Conservation (phyloP, 2,888 invertebrate species). For the Lottia scabra region DNA sequence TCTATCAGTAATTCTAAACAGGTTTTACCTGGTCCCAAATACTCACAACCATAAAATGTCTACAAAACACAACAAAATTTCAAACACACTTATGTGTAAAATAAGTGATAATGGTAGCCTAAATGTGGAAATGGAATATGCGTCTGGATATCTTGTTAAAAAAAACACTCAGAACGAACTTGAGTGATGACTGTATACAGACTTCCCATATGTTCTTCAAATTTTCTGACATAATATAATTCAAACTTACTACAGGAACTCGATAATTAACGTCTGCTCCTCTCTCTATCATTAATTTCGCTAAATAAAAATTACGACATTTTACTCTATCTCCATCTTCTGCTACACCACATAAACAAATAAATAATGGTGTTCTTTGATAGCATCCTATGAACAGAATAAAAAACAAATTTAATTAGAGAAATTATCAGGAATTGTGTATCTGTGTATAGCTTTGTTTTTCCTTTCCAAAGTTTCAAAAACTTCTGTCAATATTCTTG, state of each 20-base stretch:
- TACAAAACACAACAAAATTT: conserved; percentile 29
- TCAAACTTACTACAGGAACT: conserved; percentile 53
- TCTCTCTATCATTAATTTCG: conserved; percentile 55
- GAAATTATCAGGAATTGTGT: too few species aligned
- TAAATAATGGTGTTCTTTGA: conserved; percentile 59
- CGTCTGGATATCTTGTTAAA: too few species aligned
- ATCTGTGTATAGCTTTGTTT: too few species aligned
- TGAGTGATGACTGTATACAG: too few species aligned
- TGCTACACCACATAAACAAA: conserved; percentile 60
- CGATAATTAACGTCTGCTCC: conserved; percentile 62
- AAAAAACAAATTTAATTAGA: background rate
- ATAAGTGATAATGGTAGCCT: too few species aligned
- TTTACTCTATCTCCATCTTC: conserved; percentile 42
- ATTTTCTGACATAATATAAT: too few species aligned
- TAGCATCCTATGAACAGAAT: conserved; percentile 54
- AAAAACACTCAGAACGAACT: too few species aligned
- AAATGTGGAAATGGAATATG: too few species aligned
- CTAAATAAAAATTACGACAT: conserved; percentile 56
- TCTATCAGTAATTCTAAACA: conserved; percentile 57
- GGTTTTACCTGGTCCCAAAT: conserved; percentile 59
- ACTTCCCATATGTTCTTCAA: too few species aligned
- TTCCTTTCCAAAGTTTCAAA: too few species aligned
- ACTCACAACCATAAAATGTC: conserved; percentile 62
- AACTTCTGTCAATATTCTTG: too few species aligned
- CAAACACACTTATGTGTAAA: too few species aligned